A percentile compares a stretch with the other conserved stretches of the same genome.
Evolutionary conservation across 1,140 invertebrate genomes (phyloP).

Genomic region (Diabrotica virgifera): DNA sequence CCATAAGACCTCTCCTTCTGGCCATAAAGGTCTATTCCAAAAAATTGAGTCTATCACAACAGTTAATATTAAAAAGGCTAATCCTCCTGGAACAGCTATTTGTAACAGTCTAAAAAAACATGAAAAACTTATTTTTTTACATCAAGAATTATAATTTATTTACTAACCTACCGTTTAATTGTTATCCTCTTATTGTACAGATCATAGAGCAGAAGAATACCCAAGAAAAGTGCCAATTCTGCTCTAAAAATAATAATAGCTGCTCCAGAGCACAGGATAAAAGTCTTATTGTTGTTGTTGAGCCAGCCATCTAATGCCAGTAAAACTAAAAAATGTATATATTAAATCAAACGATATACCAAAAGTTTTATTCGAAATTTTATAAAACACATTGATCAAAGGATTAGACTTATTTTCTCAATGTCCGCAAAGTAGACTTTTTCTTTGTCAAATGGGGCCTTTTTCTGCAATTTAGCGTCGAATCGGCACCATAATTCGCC

Average conservation of each 20-base stretch:
- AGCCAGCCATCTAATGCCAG: conserved; percentile 85
- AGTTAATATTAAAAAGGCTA: conserved; percentile 68
- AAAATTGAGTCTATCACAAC: conserved; percentile 88
- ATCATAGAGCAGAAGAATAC: conserved; percentile 81
- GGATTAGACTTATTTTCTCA: no score
- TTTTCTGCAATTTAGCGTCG: no score
- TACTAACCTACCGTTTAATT: conserved; percentile 52
- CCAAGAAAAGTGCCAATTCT: conserved; percentile 86
- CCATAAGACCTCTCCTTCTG: conserved; percentile 96
- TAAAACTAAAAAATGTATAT: conserved; percentile 77
- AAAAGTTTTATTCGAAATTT: no score
- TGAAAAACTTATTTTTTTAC: neutral
- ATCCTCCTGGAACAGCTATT: conserved; percentile 68
- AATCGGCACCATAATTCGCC: no score
- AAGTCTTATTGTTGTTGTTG: conserved; percentile 67
- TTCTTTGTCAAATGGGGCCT: no score
- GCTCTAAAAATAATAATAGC: conserved; percentile 88
- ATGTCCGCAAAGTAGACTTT: no score
- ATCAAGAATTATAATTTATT: conserved; percentile 9
- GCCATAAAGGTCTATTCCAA: conserved; percentile 90
- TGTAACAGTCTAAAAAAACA: conserved; percentile 65
- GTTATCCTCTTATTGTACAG: conserved; percentile 60
- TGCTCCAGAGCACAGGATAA: conserved; percentile 81
- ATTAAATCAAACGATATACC: conserved; percentile 19
- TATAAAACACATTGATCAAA: no score